Conservation (phyloP, 2,888 invertebrate genomes). For the Horisme vitalbata region DNA sequence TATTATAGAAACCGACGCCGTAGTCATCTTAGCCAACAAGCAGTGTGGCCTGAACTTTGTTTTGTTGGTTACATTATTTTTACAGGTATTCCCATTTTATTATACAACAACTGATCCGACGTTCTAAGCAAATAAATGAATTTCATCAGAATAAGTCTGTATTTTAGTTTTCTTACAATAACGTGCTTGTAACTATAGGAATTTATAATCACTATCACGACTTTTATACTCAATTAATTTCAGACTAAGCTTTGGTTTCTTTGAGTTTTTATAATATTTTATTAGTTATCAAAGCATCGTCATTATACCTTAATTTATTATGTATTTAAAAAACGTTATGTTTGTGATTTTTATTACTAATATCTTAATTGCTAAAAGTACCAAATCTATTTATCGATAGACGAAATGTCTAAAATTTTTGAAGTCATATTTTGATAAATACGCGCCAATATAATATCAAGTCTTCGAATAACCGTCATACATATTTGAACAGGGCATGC, state of each 20-base stretch:
- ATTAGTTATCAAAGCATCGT: slow-evolving; percentile 35
- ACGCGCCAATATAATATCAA: too few relatives aligned
- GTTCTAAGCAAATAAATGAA: not conserved
- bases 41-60: slow-evolving; percentile 5
- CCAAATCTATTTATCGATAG: slow-evolving; percentile 28
- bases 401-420: slow-evolving; percentile 7
- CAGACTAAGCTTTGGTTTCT: slow-evolving; percentile 35
- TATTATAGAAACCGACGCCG: not conserved
- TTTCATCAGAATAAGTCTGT: not conserved
- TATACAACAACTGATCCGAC: not conserved
- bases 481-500: too few relatives aligned
- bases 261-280: slow-evolving; percentile 20
- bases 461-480: slow-evolving; percentile 1
- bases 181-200: not conserved
- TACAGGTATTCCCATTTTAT: too few relatives aligned
- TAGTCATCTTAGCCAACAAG: slow-evolving; percentile 25
- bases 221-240: slow-evolving; percentile 22
- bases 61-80: too few relatives aligned
- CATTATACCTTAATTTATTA: slow-evolving; percentile 25
- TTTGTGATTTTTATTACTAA: slow-evolving; percentile 32
- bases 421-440: slow-evolving; percentile 3
- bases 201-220: not conserved
- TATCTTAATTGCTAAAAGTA: slow-evolving; percentile 35
- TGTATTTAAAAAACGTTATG: slow-evolving; percentile 26
- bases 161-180: slow-evolving; percentile 6